Evolutionary conservation across 2,888 invertebrate genomes (phyloP), one percentile per base, ranked within the genome.

Genomic region (Eupithecia centaureata): DNA sequence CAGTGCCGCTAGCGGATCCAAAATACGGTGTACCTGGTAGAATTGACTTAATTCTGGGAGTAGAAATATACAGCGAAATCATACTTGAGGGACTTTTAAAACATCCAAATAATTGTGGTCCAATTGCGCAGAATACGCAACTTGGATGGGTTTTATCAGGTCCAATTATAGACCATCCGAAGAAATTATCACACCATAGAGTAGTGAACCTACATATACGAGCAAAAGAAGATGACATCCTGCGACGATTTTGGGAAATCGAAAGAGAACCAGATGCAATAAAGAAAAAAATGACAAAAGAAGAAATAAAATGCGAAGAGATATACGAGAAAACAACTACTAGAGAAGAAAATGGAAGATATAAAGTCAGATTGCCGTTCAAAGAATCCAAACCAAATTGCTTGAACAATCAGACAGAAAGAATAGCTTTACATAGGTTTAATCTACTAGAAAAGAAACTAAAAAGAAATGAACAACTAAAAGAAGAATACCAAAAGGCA

Each of bases 11-110:
- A 38, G 35, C 35, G 35, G 35, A 38, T 38, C 35, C 35, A 0
- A 38, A 38, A n/a, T n/a, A 38, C 35, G 35, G 35, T n/a, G 35
- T n/a, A 38, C 35, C 35, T 38, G 5, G 5, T 38, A 15, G 35
- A 38, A 38, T 38, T 38, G 35, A 38, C 35, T 38, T 38, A 38
- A 38, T 38, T 38, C 35, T 38, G n/a, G 35, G 35, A 38, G 35
- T 38, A 5, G 35, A 38, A n/a, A 38, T 38, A n/a, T 38, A 38
- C n/a, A 38, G 35, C 35, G 15, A 38, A 38, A 38, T 38, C 35
- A 38, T 38, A n/a, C 35, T 38, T 38, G 35, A 38, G 5, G 35
- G 35, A 38, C 35, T 38, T 38, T 38, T 38, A 38, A 38, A 38
- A 38, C 35, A 38, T 1, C 35, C 35, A 13, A 38, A n/a, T 5